Evolutionary conservation across 2,888 invertebrate species (phyloP).

Genomic region (Tetragnatha montana): DNA sequence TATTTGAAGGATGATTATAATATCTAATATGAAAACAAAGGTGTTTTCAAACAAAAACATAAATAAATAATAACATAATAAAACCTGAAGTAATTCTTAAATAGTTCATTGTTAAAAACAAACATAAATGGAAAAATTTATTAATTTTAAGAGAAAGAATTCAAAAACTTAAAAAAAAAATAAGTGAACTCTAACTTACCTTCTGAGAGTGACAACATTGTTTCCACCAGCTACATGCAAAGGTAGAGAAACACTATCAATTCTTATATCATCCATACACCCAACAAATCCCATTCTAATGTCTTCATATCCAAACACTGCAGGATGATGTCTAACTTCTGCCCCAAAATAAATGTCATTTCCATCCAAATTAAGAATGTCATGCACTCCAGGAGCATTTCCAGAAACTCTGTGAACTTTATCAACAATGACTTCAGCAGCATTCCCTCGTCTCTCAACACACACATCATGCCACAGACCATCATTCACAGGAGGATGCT

Average conservation of each 20-base stretch:
- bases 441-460: conserved; percentile 88
- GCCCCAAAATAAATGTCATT: conserved; percentile 77
- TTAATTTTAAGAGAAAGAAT: too few relatives aligned
- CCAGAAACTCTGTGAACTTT: conserved; percentile 83
- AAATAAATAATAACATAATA: too few relatives aligned
- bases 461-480: conserved; percentile 88
- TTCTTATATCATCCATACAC: conserved; percentile 90
- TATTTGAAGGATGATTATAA: background rate
- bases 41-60: background rate
- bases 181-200: conserved; percentile 30
- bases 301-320: conserved; percentile 80
- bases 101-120: too few relatives aligned
- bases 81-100: too few relatives aligned
- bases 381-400: conserved; percentile 85
- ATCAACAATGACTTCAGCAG: conserved; percentile 87
- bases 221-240: conserved; percentile 79
- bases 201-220: conserved; percentile 63
- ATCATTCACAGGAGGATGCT: conserved; percentile 85
- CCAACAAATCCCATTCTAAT: conserved; percentile 91
- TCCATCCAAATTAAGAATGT: conserved; percentile 87
- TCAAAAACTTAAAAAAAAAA: background rate
- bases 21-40: background rate
- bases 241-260: conserved; percentile 86
- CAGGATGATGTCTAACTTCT: conserved; percentile 78
- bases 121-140: too few relatives aligned